Evolutionary conservation across 2,113 vertebrate genomes (phyloP).

Genomic region (Oenanthe oenanthe): DNA sequence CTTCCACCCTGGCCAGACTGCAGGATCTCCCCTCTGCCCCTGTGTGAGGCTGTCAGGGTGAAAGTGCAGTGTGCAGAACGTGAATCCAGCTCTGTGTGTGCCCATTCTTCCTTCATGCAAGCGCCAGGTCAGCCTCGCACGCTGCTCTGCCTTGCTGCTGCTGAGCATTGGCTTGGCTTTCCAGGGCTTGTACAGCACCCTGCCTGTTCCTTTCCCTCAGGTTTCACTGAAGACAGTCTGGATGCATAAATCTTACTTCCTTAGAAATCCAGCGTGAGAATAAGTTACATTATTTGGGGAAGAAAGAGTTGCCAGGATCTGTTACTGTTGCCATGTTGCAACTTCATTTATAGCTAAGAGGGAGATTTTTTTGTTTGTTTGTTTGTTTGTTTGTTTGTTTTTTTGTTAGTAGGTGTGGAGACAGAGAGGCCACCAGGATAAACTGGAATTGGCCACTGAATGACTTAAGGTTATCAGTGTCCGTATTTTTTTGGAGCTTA

Average conservation of each 20-base stretch:
- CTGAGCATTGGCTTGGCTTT: background rate
- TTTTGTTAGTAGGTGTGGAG: background rate
- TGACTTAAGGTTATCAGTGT: background rate
- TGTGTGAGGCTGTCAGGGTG: background rate
- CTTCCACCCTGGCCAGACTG: background rate
- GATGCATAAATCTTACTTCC: background rate
- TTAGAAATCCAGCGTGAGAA: background rate
- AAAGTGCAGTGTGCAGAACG: fast-evolving
- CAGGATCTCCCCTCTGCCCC: background rate
- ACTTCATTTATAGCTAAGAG: background rate
- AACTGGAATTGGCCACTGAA: background rate
- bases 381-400: background rate
- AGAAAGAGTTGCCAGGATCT: background rate
- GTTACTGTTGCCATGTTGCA: background rate
- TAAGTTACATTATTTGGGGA: background rate
- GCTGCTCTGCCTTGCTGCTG: background rate
- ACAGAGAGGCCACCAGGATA: background rate
- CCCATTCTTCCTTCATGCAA: fast-evolving
- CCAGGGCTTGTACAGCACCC: background rate
- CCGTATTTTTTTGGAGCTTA: background rate
- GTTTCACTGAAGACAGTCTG: background rate
- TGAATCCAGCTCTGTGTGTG: fast-evolving
- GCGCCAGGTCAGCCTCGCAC: background rate
- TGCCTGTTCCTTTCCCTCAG: background rate
- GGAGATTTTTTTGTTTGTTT: background rate